phyloP scores from a whole-genome alignment of 2,797 vertebrate species.

The Pipistrellus kuhlii region DNA sequence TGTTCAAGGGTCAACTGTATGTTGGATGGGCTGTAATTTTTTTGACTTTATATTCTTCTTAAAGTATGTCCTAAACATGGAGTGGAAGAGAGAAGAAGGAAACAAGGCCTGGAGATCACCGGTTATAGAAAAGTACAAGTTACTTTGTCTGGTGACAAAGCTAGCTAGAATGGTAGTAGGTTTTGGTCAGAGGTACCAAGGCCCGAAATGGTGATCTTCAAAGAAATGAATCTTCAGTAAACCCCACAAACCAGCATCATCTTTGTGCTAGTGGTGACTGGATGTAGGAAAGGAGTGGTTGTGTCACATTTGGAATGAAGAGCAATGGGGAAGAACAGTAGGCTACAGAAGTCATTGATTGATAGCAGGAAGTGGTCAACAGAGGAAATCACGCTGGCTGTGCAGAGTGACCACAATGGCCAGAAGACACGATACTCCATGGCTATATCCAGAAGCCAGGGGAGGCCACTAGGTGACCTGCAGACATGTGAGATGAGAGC shows the following conservation, averaged over 20 bases:
- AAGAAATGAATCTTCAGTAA: neutral
- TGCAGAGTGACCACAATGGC: neutral
- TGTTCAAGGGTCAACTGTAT: too few relatives aligned
- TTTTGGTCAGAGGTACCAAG: neutral
- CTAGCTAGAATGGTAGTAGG: neutral
- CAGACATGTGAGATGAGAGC: too few relatives aligned
- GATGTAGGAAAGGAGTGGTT: neutral
- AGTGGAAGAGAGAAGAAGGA: neutral
- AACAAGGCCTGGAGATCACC: neutral
- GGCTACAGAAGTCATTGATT: neutral
- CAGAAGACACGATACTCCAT: accelerated
- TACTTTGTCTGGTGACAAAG: neutral
- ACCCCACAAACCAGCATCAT: neutral
- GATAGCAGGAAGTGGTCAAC: neutral
- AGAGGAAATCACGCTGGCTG: neutral
- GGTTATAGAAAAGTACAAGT: neutral
- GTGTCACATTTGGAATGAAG: neutral
- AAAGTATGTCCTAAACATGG: neutral
- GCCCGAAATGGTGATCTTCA: neutral
- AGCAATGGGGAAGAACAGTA: neutral
- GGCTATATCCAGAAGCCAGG: neutral
- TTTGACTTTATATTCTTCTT: neutral
- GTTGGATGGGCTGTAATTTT: neutral
- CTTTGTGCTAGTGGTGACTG: neutral
- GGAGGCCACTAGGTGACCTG: neutral